Conservation (phyloP, 2,797 vertebrate species). For the Acipenser ruthenus region DNA sequence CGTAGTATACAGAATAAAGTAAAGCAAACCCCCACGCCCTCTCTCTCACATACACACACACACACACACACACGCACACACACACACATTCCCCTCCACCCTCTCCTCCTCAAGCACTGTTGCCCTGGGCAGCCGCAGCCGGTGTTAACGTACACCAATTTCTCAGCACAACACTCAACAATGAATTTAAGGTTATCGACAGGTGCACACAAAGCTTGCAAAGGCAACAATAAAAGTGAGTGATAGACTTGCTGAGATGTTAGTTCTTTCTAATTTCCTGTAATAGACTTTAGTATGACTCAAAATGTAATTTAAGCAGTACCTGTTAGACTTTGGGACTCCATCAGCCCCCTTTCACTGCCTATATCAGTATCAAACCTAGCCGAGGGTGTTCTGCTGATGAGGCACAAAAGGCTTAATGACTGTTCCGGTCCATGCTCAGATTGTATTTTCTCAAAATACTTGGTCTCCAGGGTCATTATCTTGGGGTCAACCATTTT, state of each 20-base stretch:
- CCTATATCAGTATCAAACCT: conserved; percentile 1
- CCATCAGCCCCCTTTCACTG: conserved; percentile 44
- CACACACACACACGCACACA: no score
- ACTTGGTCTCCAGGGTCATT: no score
- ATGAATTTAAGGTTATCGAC: conserved; percentile 53
- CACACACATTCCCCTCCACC: no score
- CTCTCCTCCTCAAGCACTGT: conserved; percentile 15
- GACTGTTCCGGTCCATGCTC: no score
- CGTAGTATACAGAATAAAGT: no score
- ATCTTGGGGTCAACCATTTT: no score
- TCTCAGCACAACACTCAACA: conserved; percentile 41
- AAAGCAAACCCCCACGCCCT: no score
- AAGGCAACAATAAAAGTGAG: conserved; percentile 65
- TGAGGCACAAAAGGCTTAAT: background rate
- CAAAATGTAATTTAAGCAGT: conserved; percentile 67
- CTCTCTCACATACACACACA: no score
- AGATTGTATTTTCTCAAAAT: no score
- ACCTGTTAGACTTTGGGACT: conserved; percentile 53
- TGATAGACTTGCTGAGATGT: conserved; percentile 64
- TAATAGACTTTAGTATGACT: conserved; percentile 71
- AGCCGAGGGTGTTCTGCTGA: background rate
- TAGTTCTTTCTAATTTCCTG: conserved; percentile 69
- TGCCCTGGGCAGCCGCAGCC: conserved; percentile 23
- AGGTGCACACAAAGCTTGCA: conserved; percentile 54
- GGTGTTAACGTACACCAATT: conserved; percentile 41